A percentile compares a stretch with the other conserved stretches of the same genome.
Conservation (phyloP, 53 echinoderm and acorn worm genomes). For the Echinometra lucunter region DNA sequence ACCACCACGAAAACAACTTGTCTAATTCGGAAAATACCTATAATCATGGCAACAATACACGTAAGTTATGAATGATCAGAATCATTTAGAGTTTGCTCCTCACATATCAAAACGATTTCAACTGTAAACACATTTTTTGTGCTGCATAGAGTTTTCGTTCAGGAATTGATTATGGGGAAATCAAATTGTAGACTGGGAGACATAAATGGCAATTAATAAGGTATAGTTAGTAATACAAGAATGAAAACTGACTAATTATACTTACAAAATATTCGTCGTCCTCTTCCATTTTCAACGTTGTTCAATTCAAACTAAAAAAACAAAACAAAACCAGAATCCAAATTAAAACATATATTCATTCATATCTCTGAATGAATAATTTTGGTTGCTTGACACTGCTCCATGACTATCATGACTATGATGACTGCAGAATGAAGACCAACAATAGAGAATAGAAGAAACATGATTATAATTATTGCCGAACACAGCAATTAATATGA, state of each 20-base stretch:
- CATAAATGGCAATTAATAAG: background rate
- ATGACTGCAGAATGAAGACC: background rate
- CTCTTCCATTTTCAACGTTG: background rate
- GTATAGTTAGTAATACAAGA: background rate
- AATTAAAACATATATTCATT: background rate
- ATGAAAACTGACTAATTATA: background rate
- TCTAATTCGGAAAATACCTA: no score
- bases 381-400: background rate
- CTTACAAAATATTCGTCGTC: slow-evolving; percentile 25
- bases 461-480: background rate
- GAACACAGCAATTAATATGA: background rate
- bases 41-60: no score
- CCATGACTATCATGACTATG: no score
- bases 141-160: background rate
- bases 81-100: background rate
- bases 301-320: no score
- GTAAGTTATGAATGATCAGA: no score
- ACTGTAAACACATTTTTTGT: background rate
- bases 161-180: background rate
- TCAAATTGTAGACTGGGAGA: background rate
- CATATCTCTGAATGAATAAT: background rate
- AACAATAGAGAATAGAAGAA: background rate
- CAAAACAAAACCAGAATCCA: background rate
- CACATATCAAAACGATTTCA: background rate
- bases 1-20: no score